Percentiles rank a stretch among this genome's conserved stretches.
Conservation (phyloP, 1,140 invertebrate species). For the Catajapyx aquilonaris region DNA sequence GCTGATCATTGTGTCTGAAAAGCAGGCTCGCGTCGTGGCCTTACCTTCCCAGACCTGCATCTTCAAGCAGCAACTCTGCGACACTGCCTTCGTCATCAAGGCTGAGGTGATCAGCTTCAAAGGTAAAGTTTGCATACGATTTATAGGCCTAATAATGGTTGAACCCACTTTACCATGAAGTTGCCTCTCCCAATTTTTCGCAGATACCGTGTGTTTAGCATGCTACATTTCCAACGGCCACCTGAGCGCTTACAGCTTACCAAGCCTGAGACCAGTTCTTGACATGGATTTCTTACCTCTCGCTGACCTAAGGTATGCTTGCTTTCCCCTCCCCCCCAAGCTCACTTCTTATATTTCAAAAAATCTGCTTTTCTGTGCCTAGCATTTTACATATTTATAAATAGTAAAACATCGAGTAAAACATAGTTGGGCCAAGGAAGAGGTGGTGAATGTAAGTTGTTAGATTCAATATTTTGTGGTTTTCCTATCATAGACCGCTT, state of each 20-base stretch:
- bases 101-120: constrained; percentile 81
- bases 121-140: no score
- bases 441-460: no score
- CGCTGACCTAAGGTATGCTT: constrained; percentile 69
- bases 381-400: no score
- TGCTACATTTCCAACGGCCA: constrained; percentile 87
- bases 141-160: no score
- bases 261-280: constrained; percentile 71
- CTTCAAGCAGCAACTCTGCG: constrained; percentile 62
- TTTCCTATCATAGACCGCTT: no score
- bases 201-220: constrained; percentile 83
- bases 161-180: no score
- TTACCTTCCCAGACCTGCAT: constrained; percentile 84
- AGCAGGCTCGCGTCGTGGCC: constrained; percentile 81
- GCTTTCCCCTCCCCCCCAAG: constrained; percentile 5
- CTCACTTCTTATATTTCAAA: no score
- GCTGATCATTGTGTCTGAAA: constrained; percentile 80
- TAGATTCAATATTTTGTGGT: no score
- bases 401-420: no score
- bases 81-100: constrained; percentile 79
- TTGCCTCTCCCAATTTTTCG: constrained; percentile 17
- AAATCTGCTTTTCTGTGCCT: no score
- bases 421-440: no score
- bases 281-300: constrained; percentile 85
- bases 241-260: constrained; percentile 75